phyloP scores from a whole-genome alignment of 2,888 invertebrate genomes.

The Ochropleura leucogaster region DNA sequence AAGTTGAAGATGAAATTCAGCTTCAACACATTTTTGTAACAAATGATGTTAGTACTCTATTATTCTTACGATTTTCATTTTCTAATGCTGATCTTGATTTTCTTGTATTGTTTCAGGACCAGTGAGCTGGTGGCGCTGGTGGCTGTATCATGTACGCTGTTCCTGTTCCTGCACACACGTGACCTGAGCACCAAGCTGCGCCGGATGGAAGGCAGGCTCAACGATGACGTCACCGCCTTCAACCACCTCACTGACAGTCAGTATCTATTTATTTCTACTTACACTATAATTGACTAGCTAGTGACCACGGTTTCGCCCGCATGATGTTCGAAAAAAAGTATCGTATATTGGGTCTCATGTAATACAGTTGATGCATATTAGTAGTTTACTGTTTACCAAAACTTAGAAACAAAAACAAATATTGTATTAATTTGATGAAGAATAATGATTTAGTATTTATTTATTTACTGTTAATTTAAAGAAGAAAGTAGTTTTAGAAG shows the following conservation, averaged over 20 bases:
- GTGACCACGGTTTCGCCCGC: too few relatives aligned
- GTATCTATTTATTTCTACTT: conserved; percentile 60
- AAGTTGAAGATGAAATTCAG: neutral
- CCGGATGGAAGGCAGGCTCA: conserved; percentile 94
- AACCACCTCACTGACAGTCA: conserved; percentile 87
- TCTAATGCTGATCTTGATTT: neutral
- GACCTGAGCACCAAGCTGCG: conserved; percentile 95
- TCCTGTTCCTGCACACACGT: conserved; percentile 96
- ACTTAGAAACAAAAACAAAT: neutral
- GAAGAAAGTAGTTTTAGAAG: conserved; percentile 26
- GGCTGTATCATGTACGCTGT: conserved; percentile 95
- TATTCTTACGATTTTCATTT: neutral
- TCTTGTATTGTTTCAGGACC: conserved; percentile 90
- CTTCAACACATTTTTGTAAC: neutral
- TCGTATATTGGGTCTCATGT: neutral
- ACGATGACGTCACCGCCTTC: conserved; percentile 88
- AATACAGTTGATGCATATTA: neutral
- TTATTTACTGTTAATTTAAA: conserved; percentile 19
- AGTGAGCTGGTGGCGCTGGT: conserved; percentile 95
- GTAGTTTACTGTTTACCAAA: neutral
- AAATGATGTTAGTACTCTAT: neutral
- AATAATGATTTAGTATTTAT: too few relatives aligned
- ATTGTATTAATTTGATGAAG: neutral
- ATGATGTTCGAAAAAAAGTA: too few relatives aligned
- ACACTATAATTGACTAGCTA: neutral